Evolutionary conservation across 2,113 vertebrate genomes (phyloP).

Genomic region (Astatoreochromis straeleni): DNA sequence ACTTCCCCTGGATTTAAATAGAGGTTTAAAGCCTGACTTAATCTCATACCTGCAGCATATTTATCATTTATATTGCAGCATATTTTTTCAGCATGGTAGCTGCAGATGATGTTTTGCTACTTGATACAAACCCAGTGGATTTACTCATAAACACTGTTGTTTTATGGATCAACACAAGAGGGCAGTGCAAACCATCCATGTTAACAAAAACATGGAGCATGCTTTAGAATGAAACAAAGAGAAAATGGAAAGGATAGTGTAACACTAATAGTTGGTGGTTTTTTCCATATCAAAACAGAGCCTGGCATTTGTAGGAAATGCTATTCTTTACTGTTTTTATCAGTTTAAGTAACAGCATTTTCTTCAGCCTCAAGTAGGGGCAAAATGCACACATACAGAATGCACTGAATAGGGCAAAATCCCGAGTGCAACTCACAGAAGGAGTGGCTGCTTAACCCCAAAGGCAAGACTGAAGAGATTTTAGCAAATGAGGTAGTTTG

Average conservation of each 20-base stretch:
- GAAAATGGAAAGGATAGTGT: not conserved
- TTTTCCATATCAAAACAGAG: not conserved
- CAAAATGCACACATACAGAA: not conserved
- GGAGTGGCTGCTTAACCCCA: not conserved
- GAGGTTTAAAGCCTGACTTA: not conserved
- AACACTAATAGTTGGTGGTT: not conserved
- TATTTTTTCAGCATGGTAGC: not conserved
- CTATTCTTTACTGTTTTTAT: not conserved
- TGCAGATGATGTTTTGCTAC: not conserved
- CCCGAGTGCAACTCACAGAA: not conserved
- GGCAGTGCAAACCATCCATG: slow-evolving; percentile 13
- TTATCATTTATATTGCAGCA: not conserved
- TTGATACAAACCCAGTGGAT: not conserved
- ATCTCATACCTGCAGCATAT: not conserved
- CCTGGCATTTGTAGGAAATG: not conserved
- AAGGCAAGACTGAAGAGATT: not conserved
- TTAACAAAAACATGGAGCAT: not conserved
- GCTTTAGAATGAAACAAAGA: not conserved
- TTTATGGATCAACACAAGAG: slow-evolving; percentile 6
- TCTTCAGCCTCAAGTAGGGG: not conserved
- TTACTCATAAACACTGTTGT: not conserved
- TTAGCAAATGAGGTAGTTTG: not conserved
- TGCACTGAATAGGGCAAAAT: not conserved
- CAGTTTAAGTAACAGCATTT: not conserved
- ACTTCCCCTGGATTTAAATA: not conserved